phyloP scores from a whole-genome alignment of 2,888 invertebrate species.

The Platypus cylindrus region DNA sequence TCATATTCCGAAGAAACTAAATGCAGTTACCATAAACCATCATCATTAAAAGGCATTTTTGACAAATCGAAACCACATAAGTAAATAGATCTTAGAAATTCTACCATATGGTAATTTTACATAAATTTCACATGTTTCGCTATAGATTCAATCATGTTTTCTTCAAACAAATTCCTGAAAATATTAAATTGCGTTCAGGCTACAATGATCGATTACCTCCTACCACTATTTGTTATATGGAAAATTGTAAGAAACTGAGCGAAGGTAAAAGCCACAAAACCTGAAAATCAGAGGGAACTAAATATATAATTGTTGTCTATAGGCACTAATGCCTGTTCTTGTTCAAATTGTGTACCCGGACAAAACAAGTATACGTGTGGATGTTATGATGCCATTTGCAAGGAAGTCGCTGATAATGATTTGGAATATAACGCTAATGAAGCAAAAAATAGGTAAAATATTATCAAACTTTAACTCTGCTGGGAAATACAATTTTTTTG shows the following conservation, averaged over 20 bases:
- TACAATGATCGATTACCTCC: too few relatives aligned
- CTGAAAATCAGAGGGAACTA: too few relatives aligned
- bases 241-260: slow-evolving; percentile 15
- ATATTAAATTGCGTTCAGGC: too few relatives aligned
- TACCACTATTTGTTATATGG: slow-evolving; percentile 19
- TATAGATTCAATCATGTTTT: too few relatives aligned
- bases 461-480: too few relatives aligned
- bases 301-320: too few relatives aligned
- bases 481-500: too few relatives aligned
- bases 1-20: slow-evolving; percentile 13
- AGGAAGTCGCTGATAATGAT: slow-evolving; percentile 17
- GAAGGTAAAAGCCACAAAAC: too few relatives aligned
- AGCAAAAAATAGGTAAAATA: slow-evolving; percentile 5
- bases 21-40: slow-evolving; percentile 10
- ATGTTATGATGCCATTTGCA: slow-evolving; percentile 20
- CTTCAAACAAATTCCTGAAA: too few relatives aligned
- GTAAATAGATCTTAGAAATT: slow-evolving; percentile 3
- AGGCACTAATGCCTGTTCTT: slow-evolving; percentile 12
- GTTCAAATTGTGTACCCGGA: slow-evolving; percentile 18
- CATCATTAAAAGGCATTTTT: slow-evolving; percentile 10
- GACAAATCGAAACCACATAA: slow-evolving; percentile 8
- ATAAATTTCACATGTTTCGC: too few relatives aligned
- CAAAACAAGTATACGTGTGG: slow-evolving; percentile 20
- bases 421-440: slow-evolving; percentile 8
- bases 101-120: too few relatives aligned